Evolutionary conservation across 2,888 invertebrate genomes (phyloP), one percentile per base, ranked within the genome.

Genomic region (Lochmaea crataegi): DNA sequence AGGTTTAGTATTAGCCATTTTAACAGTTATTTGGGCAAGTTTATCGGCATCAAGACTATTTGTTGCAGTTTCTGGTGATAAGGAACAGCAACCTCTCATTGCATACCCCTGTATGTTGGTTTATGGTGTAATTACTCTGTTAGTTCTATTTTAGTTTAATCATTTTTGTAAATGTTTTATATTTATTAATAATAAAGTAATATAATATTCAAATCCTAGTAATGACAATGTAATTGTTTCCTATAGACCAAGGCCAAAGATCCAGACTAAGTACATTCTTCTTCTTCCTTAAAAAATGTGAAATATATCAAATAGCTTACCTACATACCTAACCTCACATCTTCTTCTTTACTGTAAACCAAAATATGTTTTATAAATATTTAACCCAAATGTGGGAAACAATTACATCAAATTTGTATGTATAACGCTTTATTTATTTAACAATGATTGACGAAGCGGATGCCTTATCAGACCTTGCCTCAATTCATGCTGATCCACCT

Each of bases 21-120:
- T 93, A 53, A 92, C 93, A 53, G 94, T 96, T 0, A 85, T 94
- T 61, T 97, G 97, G 97, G 96, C 97, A 76, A 94, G 96, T 78
- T 86, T 94, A n/a, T 96, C 97, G 5, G 96, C 97, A 0, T 96
- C 97, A 42, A 93, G 97, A 85, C 89, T 98, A 38, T 97, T 98
- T 89, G 94, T 96, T 53, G 94, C 96, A 0, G 95, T 97, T 87
- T 92, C 97, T 16, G 92, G 93, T 61, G 96, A 97, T 89, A 90
- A 93, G 76, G 93, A 94, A 81, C 96, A 96, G 84, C 93, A 95
- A 81, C 92, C 94, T 14, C 87, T 96, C 1, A 93, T 96, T 80
- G 97, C 96, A 51, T 98, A 98, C 87, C 98, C 98, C 0, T 97
- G 97, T 89, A 93, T 94, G 73, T 89, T 98, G 76, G 93, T 98